Percentiles rank a stretch among this genome's conserved stretches.
These are phyloP conservation scores for Cynaeus angustus DNA, from an alignment of 2,888 invertebrate genomes.

Conservation along the genomic window DNA sequence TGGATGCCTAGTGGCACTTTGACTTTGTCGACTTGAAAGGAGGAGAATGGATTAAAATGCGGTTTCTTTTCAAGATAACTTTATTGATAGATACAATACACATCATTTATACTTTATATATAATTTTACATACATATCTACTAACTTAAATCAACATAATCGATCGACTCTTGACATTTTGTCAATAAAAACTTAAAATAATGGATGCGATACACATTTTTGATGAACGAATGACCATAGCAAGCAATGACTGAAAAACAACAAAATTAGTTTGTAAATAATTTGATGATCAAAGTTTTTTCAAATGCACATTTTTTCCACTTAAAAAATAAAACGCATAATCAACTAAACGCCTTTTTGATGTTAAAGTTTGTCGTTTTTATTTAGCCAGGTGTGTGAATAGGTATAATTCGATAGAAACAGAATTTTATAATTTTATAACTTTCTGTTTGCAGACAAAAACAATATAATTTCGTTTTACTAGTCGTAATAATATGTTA, in stretches of 20 bases:
- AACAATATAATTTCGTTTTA: too few relatives aligned
- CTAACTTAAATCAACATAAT: not conserved
- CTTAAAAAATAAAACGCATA: too few relatives aligned
- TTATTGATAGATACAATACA: not conserved
- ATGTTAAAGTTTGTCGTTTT: too few relatives aligned
- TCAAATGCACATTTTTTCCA: too few relatives aligned
- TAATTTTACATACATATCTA: not conserved
- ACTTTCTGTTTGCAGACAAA: too few relatives aligned
- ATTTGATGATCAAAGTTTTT: not conserved
- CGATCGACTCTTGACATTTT: not conserved
- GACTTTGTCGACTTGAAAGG: slow-evolving; percentile 10
- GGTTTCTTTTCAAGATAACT: not conserved
- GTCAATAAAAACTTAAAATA: not conserved
- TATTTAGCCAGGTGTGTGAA: too few relatives aligned
- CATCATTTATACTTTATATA: too few relatives aligned
- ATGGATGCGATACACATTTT: not conserved
- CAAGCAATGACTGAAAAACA: slow-evolving; percentile 1
- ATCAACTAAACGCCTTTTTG: too few relatives aligned
- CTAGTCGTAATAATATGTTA: too few relatives aligned
- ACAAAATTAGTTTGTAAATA: not conserved
- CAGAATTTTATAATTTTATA: too few relatives aligned
- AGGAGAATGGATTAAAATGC: slow-evolving; percentile 21
- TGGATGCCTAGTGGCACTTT: slow-evolving; percentile 15
- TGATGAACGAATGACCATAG: not conserved
- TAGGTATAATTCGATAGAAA: too few relatives aligned